Percentiles rank a stretch among this genome's conserved stretches.
Conservation (phyloP, 2,888 invertebrate genomes). For the Oscheius onirici region DNA sequence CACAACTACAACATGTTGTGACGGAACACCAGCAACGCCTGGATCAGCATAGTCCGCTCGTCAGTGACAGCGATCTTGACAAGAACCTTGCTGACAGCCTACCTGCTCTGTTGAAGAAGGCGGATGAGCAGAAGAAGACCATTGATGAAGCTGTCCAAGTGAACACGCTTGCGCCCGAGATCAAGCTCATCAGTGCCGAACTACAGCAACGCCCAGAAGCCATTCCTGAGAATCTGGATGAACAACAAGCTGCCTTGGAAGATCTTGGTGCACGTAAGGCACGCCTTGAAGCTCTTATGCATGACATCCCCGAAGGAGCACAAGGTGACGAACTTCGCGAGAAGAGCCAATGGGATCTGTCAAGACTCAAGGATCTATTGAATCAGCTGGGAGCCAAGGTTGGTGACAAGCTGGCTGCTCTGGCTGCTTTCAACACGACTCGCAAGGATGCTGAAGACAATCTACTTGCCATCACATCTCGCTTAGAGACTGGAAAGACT, state of each 20-base stretch:
- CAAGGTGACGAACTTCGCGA: slow-evolving; percentile 48
- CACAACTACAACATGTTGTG: background rate
- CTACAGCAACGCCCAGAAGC: slow-evolving; percentile 40
- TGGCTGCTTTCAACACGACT: slow-evolving; percentile 52
- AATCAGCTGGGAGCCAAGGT: slow-evolving; percentile 47
- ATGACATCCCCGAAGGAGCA: slow-evolving; percentile 38
- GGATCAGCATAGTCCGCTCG: slow-evolving; percentile 25
- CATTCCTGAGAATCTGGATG: slow-evolving; percentile 40
- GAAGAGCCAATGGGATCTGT: slow-evolving; percentile 53
- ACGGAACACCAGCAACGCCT: slow-evolving; percentile 8
- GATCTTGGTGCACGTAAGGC: slow-evolving; percentile 44
- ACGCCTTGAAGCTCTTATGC: slow-evolving; percentile 45
- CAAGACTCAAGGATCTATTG: slow-evolving; percentile 49
- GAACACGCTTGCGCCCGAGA: slow-evolving; percentile 44
- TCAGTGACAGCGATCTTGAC: slow-evolving; percentile 39
- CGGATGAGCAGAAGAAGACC: slow-evolving; percentile 36
- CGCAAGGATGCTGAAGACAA: slow-evolving; percentile 52
- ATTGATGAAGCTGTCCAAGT: slow-evolving; percentile 41
- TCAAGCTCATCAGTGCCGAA: slow-evolving; percentile 41
- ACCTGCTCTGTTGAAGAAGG: background rate
- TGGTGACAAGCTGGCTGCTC: slow-evolving; percentile 55
- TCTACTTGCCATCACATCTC: slow-evolving; percentile 42
- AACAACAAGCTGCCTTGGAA: slow-evolving; percentile 49
- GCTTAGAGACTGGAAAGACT: slow-evolving; percentile 11
- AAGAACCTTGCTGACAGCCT: slow-evolving; percentile 33